These are phyloP conservation scores for Melinaea marsaeus DNA, from an alignment of 2,888 invertebrate genomes.

Conservation along the genomic window DNA sequence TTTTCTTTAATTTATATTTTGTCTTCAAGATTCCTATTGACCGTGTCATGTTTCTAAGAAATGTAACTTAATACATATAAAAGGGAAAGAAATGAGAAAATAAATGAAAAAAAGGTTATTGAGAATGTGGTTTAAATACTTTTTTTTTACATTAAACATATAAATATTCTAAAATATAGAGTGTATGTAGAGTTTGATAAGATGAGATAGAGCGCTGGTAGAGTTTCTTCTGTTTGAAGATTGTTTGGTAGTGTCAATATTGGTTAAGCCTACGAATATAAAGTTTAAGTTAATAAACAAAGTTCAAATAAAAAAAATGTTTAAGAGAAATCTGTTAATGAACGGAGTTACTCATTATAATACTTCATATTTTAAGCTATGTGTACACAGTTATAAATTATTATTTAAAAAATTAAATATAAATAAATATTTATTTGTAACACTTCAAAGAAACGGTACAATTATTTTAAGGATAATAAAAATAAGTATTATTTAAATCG, in stretches of 20 bases:
- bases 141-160: too few relatives aligned
- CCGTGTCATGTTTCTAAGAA: constrained; percentile 34
- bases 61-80: constrained; percentile 1
- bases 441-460: constrained; percentile 1
- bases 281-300: constrained; percentile 1
- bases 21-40: constrained; percentile 34
- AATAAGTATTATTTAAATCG: neutral
- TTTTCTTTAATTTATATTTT: constrained; percentile 26
- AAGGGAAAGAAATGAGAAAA: constrained; percentile 1
- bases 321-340: constrained; percentile 3
- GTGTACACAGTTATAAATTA: neutral
- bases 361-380: neutral
- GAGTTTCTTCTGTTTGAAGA: too few relatives aligned
- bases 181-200: too few relatives aligned
- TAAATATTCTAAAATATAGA: too few relatives aligned
- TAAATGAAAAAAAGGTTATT: neutral
- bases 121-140: too few relatives aligned
- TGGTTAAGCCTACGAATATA: neutral
- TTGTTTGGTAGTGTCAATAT: too few relatives aligned
- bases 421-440: neutral
- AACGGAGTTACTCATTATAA: neutral
- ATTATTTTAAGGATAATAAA: neutral
- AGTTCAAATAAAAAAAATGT: neutral
- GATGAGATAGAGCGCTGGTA: too few relatives aligned
- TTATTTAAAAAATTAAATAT: neutral